A percentile compares a stretch with the other conserved stretches of the same genome.
Evolutionary conservation across 2,797 vertebrate species (phyloP).

Genomic region (Lacerta agilis): DNA sequence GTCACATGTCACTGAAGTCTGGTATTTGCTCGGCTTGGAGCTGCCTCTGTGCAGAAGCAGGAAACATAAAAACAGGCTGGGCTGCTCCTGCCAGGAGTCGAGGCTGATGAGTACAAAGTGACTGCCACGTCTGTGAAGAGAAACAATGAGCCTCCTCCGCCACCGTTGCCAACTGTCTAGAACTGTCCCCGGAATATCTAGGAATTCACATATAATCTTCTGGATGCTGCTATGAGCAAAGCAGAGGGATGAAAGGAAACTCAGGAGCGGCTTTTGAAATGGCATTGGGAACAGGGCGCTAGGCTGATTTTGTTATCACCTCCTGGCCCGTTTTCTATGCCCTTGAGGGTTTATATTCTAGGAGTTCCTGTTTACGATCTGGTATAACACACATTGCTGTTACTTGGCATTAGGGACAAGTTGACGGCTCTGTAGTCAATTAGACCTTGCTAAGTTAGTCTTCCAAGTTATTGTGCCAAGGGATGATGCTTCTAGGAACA

Average conservation of each 20-base stretch:
- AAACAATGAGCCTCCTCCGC: background rate
- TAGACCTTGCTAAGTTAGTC: background rate
- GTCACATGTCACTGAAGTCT: background rate
- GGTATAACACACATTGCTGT: background rate
- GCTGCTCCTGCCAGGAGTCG: slow-evolving; percentile 57
- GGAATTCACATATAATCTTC: slow-evolving; percentile 16
- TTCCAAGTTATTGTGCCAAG: background rate
- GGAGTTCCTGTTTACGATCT: slow-evolving; percentile 4
- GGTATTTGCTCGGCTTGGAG: slow-evolving; percentile 31
- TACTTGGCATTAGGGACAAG: background rate
- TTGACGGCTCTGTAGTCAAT: background rate
- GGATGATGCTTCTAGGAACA: background rate
- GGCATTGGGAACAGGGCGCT: background rate
- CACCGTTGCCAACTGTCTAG: slow-evolving; percentile 16
- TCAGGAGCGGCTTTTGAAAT: background rate
- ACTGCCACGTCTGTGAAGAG: slow-evolving; percentile 68
- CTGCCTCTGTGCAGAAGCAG: slow-evolving; percentile 52
- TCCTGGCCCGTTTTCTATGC: background rate
- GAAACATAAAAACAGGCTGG: slow-evolving; percentile 63
- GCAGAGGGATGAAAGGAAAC: slow-evolving; percentile 5
- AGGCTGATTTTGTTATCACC: slow-evolving; percentile 11
- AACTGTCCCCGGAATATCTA: background rate
- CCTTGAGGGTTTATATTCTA: background rate
- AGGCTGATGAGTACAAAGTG: background rate
- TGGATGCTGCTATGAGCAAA: background rate